These are phyloP conservation scores for Plagodis pulveraria DNA, from an alignment of 2,888 invertebrate genomes.

Conservation along the genomic window DNA sequence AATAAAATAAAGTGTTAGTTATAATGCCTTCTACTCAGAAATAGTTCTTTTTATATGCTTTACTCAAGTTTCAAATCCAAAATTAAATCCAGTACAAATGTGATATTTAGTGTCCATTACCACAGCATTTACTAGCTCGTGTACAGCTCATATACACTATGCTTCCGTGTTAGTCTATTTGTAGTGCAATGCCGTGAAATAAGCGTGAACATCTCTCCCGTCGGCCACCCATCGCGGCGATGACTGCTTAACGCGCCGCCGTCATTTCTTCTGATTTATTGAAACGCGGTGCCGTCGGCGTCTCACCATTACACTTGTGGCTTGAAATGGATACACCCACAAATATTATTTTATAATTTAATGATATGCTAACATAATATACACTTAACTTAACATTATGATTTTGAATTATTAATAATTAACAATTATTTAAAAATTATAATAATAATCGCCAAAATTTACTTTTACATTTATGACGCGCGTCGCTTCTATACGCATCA, in stretches of 20 bases:
- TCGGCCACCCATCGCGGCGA: slow-evolving; percentile 79
- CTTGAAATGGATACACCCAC: slow-evolving; percentile 38
- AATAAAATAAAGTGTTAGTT: no score
- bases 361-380: no score
- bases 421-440: no score
- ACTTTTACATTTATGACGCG: no score
- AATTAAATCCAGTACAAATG: slow-evolving; percentile 40
- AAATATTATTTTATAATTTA: not conserved
- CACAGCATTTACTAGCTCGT: slow-evolving; percentile 44
- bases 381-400: no score
- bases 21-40: no score
- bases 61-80: not conserved
- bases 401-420: no score
- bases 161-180: slow-evolving; percentile 74
- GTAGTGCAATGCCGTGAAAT: slow-evolving; percentile 72
- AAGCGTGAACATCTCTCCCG: slow-evolving; percentile 69
- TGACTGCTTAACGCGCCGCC: slow-evolving; percentile 77
- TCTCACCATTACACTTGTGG: slow-evolving; percentile 49
- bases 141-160: slow-evolving; percentile 54
- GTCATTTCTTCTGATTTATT: slow-evolving; percentile 83
- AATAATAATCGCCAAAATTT: no score
- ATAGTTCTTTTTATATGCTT: no score
- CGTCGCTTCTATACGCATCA: no score
- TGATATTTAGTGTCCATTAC: slow-evolving; percentile 39
- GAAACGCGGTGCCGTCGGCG: slow-evolving; percentile 64